Evolutionary conservation across 2,113 vertebrate genomes (phyloP).

Genomic region (Halichoerus grypus): DNA sequence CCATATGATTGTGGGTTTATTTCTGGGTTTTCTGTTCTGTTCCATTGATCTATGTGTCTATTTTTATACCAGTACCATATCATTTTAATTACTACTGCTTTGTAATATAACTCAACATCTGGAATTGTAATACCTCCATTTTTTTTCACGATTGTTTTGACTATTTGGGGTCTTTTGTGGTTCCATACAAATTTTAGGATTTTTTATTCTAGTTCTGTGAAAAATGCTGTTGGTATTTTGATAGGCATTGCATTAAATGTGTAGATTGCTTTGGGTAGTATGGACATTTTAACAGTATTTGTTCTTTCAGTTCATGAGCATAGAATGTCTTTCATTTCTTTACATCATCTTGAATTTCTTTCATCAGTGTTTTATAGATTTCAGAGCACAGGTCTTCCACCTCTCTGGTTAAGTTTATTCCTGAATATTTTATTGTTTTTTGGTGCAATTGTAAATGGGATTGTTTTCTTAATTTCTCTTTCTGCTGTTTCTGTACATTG

Average conservation of each 20-base stretch:
- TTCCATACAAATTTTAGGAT: not conserved
- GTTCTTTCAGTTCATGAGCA: not conserved
- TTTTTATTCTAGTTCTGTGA: not conserved
- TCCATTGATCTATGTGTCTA: not conserved
- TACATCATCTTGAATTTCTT: not conserved
- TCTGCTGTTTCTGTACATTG: not conserved
- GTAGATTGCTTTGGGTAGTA: not conserved
- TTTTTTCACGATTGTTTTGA: not conserved
- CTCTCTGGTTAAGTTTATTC: not conserved
- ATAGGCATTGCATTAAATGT: not conserved
- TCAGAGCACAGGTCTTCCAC: not conserved
- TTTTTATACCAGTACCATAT: not conserved
- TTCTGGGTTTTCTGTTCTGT: not conserved
- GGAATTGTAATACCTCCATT: not conserved
- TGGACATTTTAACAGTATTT: not conserved
- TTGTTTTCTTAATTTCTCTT: not conserved
- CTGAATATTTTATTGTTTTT: not conserved
- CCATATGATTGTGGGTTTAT: not conserved
- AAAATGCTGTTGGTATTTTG: not conserved
- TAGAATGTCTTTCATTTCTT: not conserved
- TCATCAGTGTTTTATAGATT: not conserved
- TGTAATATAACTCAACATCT: not conserved
- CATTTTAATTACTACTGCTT: not conserved
- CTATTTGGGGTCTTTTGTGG: not conserved
- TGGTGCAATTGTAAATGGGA: not conserved